These are phyloP conservation scores for Pseudomyrmex pallidus DNA, from an alignment of 1,140 invertebrate genomes.

Conservation along the genomic window DNA sequence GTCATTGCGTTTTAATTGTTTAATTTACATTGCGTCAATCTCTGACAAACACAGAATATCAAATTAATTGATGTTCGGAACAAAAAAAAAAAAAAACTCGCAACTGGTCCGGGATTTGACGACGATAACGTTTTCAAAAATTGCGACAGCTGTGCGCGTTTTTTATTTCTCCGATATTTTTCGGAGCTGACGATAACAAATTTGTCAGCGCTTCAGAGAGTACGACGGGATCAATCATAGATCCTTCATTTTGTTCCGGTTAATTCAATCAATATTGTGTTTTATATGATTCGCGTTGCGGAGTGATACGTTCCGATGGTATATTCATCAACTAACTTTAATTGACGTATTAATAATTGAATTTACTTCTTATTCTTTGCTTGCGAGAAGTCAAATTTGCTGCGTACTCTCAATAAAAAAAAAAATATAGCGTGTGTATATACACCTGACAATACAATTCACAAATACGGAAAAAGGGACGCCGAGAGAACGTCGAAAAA, in stretches of 20 bases:
- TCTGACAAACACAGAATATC: neutral
- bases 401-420: neutral
- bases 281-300: conserved; percentile 13
- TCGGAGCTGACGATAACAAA: conserved; percentile 20
- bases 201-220: conserved; percentile 20
- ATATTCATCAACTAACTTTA: conserved; percentile 10
- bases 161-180: conserved; percentile 57
- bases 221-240: conserved; percentile 37
- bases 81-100: neutral
- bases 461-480: neutral
- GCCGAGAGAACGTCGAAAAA: neutral
- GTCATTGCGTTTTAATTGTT: neutral
- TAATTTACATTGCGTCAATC: neutral
- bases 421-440: neutral
- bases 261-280: conserved; percentile 56
- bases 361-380: neutral
- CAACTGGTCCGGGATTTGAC: neutral
- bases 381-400: neutral
- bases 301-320: neutral
- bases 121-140: neutral
- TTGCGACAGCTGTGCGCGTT: conserved; percentile 24
- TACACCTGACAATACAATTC: neutral
- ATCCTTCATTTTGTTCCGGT: conserved; percentile 22
- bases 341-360: conserved; percentile 15
- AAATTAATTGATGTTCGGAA: neutral